phyloP scores from a whole-genome alignment of 2,888 invertebrate genomes.

The Linhomoeus sp. region DNA sequence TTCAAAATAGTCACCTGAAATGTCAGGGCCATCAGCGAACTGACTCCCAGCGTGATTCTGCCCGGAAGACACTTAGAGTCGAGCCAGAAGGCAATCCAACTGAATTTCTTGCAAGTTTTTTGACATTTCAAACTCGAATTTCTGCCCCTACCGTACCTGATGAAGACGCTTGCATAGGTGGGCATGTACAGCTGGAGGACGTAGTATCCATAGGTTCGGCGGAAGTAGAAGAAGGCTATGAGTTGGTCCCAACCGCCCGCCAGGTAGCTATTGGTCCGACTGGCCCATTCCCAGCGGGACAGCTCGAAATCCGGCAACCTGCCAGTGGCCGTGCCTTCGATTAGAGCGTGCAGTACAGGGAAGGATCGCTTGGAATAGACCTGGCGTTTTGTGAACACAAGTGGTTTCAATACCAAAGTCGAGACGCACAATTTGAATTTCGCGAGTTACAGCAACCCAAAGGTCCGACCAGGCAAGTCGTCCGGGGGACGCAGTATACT shows the following conservation, averaged over 20 bases:
- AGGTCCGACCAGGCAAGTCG: no score
- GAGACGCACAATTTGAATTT: no score
- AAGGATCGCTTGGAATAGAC: no score
- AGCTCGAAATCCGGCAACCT: slow-evolving; percentile 11
- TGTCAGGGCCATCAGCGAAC: slow-evolving; percentile 7
- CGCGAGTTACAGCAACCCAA: no score
- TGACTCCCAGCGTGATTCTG: slow-evolving; percentile 9
- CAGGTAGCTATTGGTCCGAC: slow-evolving; percentile 9
- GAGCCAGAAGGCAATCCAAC: slow-evolving; percentile 12
- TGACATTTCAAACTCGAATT: no score
- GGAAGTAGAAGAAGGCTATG: slow-evolving; percentile 7
- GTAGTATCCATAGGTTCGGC: slow-evolving; percentile 8
- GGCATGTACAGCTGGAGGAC: slow-evolving; percentile 8
- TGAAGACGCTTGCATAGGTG: slow-evolving; percentile 8
- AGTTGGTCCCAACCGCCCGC: slow-evolving; percentile 10
- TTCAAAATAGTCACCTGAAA: slow-evolving; percentile 7
- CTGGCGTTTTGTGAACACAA: no score
- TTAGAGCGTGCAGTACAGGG: no score
- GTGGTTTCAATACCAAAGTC: no score
- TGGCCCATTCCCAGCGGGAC: slow-evolving; percentile 8
- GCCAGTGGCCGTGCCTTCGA: neutral
- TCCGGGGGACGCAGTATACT: no score
- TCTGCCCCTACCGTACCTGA: neutral
- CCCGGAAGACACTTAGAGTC: slow-evolving; percentile 10
- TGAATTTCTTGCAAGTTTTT: no score